These are phyloP conservation scores for Arrhamphus sclerolepis DNA, from an alignment of 2,797 vertebrate genomes.

Conservation along the genomic window DNA sequence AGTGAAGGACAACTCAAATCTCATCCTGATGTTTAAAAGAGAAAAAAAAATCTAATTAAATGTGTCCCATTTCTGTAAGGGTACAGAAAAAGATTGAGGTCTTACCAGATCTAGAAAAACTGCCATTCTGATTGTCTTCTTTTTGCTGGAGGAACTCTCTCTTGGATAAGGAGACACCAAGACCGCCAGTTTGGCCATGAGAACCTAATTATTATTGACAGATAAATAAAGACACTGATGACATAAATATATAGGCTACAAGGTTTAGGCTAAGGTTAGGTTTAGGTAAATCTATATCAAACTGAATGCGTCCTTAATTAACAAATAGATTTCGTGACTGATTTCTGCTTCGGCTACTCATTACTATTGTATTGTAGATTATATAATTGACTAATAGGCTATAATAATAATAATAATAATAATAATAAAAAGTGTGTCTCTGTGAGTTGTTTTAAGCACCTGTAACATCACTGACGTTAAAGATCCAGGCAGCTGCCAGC, in stretches of 20 bases:
- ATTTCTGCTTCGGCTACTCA: too few relatives aligned
- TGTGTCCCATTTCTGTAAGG: not conserved
- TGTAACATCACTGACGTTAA: constrained; percentile 63
- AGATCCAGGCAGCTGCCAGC: constrained; percentile 69
- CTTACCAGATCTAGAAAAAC: constrained; percentile 71
- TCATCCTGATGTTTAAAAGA: too few relatives aligned
- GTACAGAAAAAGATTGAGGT: not conserved
- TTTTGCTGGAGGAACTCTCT: constrained; percentile 63
- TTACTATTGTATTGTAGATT: too few relatives aligned
- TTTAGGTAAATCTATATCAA: too few relatives aligned
- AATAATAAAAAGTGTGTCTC: too few relatives aligned
- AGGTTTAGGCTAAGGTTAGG: too few relatives aligned
- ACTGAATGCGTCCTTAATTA: too few relatives aligned
- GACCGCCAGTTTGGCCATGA: constrained; percentile 31
- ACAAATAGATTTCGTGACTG: too few relatives aligned
- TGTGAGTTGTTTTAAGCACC: constrained; percentile 55
- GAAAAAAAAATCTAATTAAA: too few relatives aligned
- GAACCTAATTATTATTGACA: constrained; percentile 29
- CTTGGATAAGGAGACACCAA: constrained; percentile 50
- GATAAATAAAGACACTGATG: not conserved
- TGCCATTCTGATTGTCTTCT: constrained; percentile 66
- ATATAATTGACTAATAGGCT: too few relatives aligned
- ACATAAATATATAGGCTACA: too few relatives aligned
- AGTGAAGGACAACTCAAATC: not conserved
- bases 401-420: too few relatives aligned